Percentiles rank a stretch among this genome's conserved stretches.
Evolutionary conservation across 2,113 vertebrate genomes (phyloP).

Genomic region (Irena cyanogastra): DNA sequence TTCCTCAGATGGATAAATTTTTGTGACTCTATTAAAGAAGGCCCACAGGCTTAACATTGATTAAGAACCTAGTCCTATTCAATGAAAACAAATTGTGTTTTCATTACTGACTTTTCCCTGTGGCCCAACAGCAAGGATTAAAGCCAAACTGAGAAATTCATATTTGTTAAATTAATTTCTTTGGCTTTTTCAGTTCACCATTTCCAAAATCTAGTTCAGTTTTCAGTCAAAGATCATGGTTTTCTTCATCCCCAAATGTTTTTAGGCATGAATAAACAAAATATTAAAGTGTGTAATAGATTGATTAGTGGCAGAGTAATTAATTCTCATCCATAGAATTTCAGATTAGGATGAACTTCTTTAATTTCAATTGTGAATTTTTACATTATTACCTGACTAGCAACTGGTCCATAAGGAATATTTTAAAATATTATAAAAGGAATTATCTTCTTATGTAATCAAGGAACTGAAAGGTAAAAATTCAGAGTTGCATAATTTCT

Average conservation of each 20-base stretch:
- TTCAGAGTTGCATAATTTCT: background rate
- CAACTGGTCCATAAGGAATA: background rate
- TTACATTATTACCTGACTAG: background rate
- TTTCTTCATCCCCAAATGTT: background rate
- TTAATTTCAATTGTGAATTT: background rate
- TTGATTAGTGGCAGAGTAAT: background rate
- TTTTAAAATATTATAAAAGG: background rate
- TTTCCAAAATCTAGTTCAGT: background rate
- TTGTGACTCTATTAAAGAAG: background rate
- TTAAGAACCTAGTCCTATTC: background rate
- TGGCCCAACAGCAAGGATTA: background rate
- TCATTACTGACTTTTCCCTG: background rate
- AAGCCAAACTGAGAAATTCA: background rate
- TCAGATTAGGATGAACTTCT: background rate
- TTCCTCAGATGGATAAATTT: background rate
- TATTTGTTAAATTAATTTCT: background rate
- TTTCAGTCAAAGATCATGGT: background rate
- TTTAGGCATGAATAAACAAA: background rate
- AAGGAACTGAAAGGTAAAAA: background rate
- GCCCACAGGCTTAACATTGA: background rate
- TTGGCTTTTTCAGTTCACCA: background rate
- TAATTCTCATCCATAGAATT: background rate
- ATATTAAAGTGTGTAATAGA: background rate
- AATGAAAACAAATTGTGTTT: background rate
- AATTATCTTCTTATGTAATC: background rate